phyloP scores from a whole-genome alignment of 2,113 vertebrate species.

The Rhizomys pruinosus region DNA sequence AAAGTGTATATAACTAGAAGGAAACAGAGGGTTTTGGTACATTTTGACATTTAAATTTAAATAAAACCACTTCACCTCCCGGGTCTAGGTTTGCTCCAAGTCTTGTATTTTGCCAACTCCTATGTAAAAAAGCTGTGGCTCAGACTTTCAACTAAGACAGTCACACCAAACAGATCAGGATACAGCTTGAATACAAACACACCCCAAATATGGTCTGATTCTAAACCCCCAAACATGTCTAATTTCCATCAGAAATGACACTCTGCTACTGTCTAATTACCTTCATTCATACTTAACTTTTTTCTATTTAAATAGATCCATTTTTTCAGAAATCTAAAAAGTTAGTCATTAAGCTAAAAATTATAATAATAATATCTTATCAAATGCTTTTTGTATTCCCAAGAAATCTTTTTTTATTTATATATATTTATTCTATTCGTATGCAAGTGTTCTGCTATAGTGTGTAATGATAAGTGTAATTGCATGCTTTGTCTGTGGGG shows the following conservation, averaged over 20 bases:
- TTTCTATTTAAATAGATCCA: background rate
- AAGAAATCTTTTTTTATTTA: background rate
- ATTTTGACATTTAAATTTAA: constrained; percentile 41
- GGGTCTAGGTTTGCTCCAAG: background rate
- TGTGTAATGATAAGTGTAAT: no score
- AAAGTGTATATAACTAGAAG: no score
- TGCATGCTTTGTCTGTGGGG: no score
- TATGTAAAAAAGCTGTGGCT: background rate
- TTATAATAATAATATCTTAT: background rate
- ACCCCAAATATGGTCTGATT: background rate
- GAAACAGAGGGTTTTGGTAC: background rate
- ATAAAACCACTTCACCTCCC: background rate
- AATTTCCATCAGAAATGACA: background rate
- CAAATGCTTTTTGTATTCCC: constrained; percentile 10
- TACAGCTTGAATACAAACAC: background rate
- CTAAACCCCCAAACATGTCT: background rate
- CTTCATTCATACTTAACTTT: background rate
- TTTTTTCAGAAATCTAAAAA: background rate
- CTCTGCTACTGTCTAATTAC: background rate
- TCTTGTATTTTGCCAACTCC: background rate
- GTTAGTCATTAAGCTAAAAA: background rate
- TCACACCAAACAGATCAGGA: background rate
- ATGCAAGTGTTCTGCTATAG: no score
- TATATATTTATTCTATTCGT: no score
- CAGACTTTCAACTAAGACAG: background rate